phyloP scores from a whole-genome alignment of 2,888 invertebrate species.

The Xanthorhoe designata region DNA sequence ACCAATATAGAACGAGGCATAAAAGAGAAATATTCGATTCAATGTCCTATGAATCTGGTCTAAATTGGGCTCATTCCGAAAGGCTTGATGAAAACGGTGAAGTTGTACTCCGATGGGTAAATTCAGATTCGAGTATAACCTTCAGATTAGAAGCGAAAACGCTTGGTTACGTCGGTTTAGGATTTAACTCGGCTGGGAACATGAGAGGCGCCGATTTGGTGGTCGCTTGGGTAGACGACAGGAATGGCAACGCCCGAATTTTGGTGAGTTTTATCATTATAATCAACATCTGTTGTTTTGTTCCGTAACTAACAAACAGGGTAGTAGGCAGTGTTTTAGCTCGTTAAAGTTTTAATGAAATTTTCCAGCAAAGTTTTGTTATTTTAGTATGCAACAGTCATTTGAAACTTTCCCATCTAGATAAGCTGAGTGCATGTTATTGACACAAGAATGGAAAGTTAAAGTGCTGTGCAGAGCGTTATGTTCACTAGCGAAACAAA shows the following conservation, averaged over 20 bases:
- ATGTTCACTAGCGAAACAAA: conserved; percentile 11
- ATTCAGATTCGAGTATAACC: conserved; percentile 91
- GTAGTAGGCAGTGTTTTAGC: conserved; percentile 43
- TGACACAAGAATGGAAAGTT: conserved; percentile 2
- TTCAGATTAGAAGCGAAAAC: conserved; percentile 94
- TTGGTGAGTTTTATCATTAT: conserved; percentile 87
- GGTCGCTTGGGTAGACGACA: conserved; percentile 95
- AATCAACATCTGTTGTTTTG: conserved; percentile 56
- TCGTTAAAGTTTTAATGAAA: conserved; percentile 12
- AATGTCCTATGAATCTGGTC: conserved; percentile 74
- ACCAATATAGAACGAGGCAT: conserved; percentile 70
- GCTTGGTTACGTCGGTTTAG: conserved; percentile 94
- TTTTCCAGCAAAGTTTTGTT: not conserved
- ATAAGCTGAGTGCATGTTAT: conserved; percentile 4
- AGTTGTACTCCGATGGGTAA: conserved; percentile 89
- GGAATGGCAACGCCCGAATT: conserved; percentile 88
- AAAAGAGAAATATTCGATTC: conserved; percentile 77
- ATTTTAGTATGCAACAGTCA: not conserved
- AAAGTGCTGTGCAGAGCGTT: not conserved
- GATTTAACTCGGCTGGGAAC: conserved; percentile 92
- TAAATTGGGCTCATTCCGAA: conserved; percentile 87
- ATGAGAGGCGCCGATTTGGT: conserved; percentile 94
- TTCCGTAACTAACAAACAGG: conserved; percentile 44
- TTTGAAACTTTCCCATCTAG: conserved; percentile 9
- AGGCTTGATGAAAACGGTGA: conserved; percentile 84